Evolutionary conservation across 1,140 invertebrate genomes (phyloP), one percentile per base, ranked within the genome.

Genomic region (Drosophila grimshawi): DNA sequence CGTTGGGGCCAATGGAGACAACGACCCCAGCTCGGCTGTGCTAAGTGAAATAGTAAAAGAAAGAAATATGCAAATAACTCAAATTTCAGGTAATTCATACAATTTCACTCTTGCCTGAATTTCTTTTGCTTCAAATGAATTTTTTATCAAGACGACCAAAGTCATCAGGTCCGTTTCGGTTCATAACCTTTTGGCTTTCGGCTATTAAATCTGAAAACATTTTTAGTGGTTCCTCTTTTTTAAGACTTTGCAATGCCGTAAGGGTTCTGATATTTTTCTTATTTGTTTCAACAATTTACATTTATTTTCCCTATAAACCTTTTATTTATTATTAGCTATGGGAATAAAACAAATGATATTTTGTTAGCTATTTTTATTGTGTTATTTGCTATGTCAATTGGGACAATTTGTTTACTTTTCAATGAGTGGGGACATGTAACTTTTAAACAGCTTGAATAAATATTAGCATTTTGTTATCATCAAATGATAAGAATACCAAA

Each of bases 11-110:
- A 30, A 63, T 56, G 39, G 43, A 45, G 49, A 69, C 60, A 51
- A 48, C 33, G 59, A 43, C 48, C 33, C 39, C 43, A 55, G 39
- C 59, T 11, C 30, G 19, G 43, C 10, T 43, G 10, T 3, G 55
- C 55, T 41, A 63, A 46, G 43, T 39, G 27, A 53, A 61, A 68
- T 80, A 64, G 46, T 56, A 46, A 55, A 48, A 48, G 49, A 55
- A 59, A 49, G 46, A 66, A 80, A 74, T 65, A 88, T 86, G 80
- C 80, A 83, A 86, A 88, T 88, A 72, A 77, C 59, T 63, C 27
- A 55, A 86, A 76, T 67, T 71, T 66, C 43, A 55, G 64, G 55
- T 59, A 55, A 59, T 77, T 39, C 59, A 64, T 53, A 64, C 41
- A 68, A 60, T 75, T 72, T 74, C 4, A 49, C 41, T 43, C 37